Conservation (phyloP, 2,888 invertebrate species). For the Eupithecia pulchellata region DNA sequence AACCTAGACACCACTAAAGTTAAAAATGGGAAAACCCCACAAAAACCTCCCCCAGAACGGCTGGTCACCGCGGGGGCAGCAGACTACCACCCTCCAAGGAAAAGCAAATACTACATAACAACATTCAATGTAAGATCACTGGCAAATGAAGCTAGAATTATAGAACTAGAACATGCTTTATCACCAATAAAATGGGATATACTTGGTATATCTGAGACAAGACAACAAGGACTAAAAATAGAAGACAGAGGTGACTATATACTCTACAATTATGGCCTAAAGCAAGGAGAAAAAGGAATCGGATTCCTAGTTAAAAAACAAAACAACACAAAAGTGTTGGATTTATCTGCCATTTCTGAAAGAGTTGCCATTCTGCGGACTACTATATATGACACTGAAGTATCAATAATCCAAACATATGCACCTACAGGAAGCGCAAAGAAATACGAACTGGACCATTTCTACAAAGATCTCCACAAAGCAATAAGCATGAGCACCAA, state of each 20-base stretch:
- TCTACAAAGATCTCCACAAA: constrained; percentile 10
- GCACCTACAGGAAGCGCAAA: constrained; percentile 19
- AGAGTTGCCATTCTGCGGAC: constrained; percentile 8
- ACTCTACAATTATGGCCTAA: too few species aligned
- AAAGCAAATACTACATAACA: not conserved
- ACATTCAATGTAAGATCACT: not conserved
- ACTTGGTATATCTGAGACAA: not conserved
- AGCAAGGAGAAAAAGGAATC: constrained; percentile 7
- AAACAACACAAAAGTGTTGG: not conserved
- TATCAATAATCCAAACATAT: constrained; percentile 21
- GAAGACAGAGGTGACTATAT: too few species aligned
- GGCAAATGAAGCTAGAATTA: not conserved
- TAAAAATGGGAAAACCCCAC: not conserved
- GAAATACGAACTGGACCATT: not conserved
- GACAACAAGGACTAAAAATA: not conserved
- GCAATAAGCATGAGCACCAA: constrained; percentile 12
- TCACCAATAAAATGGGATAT: not conserved
- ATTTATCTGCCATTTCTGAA: constrained; percentile 3
- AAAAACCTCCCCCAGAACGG: not conserved
- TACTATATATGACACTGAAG: not conserved
- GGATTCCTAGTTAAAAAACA: not conserved
- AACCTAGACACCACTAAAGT: not conserved
- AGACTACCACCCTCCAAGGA: not conserved
- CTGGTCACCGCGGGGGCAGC: not conserved
- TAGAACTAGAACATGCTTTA: not conserved